These are phyloP conservation scores for Parapristionchus giblindavisi DNA, from an alignment of 2,888 invertebrate genomes.

Conservation along the genomic window DNA sequence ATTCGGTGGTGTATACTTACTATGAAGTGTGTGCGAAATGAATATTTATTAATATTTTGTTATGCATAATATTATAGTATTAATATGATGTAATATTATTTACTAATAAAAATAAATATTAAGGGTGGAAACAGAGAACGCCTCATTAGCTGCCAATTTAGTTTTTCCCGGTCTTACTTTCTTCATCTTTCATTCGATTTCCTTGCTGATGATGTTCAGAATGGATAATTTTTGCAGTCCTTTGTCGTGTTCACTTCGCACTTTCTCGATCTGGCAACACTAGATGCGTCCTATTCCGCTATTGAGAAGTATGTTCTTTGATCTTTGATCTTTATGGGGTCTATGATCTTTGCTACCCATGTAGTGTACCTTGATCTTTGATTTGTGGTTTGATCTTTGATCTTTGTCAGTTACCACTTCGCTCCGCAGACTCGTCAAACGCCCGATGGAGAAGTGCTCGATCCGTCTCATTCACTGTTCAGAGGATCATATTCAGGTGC, in stretches of 20 bases:
- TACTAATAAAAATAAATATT: too few species aligned
- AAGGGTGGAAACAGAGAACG: too few species aligned
- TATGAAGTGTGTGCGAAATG: too few species aligned
- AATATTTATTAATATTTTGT: too few species aligned
- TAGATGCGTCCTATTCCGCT: conserved; percentile 71
- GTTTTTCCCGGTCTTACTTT: too few species aligned
- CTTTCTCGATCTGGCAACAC: conserved; percentile 70
- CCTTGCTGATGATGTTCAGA: too few species aligned
- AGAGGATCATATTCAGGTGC: conserved; percentile 29
- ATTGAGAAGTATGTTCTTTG: conserved; percentile 71
- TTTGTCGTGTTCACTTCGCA: conserved; percentile 73
- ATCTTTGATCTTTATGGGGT: neutral
- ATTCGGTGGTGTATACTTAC: too few species aligned
- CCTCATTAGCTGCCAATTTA: too few species aligned
- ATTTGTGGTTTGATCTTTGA: neutral
- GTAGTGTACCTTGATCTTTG: neutral
- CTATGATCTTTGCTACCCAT: neutral
- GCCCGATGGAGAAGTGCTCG: conserved; percentile 30
- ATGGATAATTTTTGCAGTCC: conserved; percentile 70
- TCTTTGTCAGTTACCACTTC: conserved; percentile 50
- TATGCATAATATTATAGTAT: too few species aligned
- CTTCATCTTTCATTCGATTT: too few species aligned
- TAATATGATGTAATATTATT: too few species aligned
- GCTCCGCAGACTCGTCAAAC: conserved; percentile 37
- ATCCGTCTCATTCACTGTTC: conserved; percentile 21